Conservation (phyloP, 2,888 invertebrate genomes). For the Eupithecia subfuscata region DNA sequence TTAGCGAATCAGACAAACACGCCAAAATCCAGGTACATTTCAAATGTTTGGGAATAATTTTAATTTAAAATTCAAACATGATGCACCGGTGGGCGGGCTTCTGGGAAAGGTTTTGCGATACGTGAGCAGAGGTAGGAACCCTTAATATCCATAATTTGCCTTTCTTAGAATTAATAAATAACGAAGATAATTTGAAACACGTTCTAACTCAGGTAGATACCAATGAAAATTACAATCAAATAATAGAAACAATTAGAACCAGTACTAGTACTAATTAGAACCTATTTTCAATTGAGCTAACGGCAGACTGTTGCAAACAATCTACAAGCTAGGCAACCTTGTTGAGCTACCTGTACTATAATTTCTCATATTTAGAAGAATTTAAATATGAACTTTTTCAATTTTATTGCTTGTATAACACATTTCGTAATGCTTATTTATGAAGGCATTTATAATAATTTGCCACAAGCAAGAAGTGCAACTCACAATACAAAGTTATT, state of each 20-base stretch:
- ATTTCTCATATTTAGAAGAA: neutral
- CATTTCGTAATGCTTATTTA: neutral
- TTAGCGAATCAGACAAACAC: neutral
- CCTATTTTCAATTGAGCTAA: too few species aligned
- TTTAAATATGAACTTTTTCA: neutral
- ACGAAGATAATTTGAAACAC: conserved; percentile 11
- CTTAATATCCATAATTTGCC: conserved; percentile 24
- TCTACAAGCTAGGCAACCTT: too few species aligned
- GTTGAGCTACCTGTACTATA: neutral
- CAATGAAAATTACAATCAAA: neutral
- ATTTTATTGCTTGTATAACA: neutral
- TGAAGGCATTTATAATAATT: neutral
- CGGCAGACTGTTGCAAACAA: too few species aligned
- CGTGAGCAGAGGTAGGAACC: conserved; percentile 25
- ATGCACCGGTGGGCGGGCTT: conserved; percentile 33
- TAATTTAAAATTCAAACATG: conserved; percentile 32
- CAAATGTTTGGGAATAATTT: conserved; percentile 11
- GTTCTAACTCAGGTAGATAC: neutral
- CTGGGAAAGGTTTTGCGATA: conserved; percentile 34
- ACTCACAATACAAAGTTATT: conserved; percentile 38
- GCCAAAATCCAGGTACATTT: neutral
- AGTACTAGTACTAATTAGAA: too few species aligned
- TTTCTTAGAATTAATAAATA: conserved; percentile 25
- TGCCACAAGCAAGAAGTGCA: conserved; percentile 18
- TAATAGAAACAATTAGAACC: too few species aligned